A percentile compares a stretch with the other conserved stretches of the same genome.
Evolutionary conservation across 2,797 vertebrate genomes (phyloP).

Genomic region (Micromesistius poutassou): DNA sequence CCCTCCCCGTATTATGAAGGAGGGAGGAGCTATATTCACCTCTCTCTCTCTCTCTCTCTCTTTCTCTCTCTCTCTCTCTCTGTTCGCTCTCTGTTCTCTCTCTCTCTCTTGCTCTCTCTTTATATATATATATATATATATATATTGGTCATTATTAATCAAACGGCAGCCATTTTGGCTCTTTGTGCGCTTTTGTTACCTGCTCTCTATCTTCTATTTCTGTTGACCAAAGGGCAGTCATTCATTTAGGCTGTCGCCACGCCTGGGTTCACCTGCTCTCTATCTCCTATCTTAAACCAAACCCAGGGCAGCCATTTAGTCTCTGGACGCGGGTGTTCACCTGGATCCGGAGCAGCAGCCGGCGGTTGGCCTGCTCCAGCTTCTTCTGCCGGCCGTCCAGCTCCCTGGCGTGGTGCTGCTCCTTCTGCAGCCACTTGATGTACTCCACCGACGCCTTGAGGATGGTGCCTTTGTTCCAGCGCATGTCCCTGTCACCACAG

Average conservation of each 20-base stretch:
- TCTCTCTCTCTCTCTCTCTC: neutral
- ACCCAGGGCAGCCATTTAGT: neutral
- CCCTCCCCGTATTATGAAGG: no score
- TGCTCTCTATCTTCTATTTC: neutral
- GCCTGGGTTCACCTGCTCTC: no score
- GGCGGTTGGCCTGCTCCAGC: constrained; percentile 92
- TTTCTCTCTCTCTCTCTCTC: neutral
- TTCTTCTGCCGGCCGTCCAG: constrained; percentile 95
- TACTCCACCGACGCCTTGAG: constrained; percentile 99
- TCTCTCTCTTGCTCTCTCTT: no score
- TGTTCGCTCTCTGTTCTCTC: no score
- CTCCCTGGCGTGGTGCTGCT: constrained; percentile 94
- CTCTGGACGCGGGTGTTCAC: constrained; percentile 56
- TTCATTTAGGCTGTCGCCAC: no score
- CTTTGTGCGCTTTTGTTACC: no score
- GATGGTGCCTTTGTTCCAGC: constrained; percentile 99
- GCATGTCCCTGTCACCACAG: constrained; percentile 87
- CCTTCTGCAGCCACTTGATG: constrained; percentile 99
- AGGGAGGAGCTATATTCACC: no score
- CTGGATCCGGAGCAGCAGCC: constrained; percentile 94
- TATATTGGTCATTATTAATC: no score
- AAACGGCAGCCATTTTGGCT: no score
- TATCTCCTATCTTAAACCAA: neutral
- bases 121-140: no score
- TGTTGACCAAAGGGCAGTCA: neutral